Evolutionary conservation across 2,113 vertebrate genomes (phyloP).

Genomic region (Tragelaphus buxtoni): DNA sequence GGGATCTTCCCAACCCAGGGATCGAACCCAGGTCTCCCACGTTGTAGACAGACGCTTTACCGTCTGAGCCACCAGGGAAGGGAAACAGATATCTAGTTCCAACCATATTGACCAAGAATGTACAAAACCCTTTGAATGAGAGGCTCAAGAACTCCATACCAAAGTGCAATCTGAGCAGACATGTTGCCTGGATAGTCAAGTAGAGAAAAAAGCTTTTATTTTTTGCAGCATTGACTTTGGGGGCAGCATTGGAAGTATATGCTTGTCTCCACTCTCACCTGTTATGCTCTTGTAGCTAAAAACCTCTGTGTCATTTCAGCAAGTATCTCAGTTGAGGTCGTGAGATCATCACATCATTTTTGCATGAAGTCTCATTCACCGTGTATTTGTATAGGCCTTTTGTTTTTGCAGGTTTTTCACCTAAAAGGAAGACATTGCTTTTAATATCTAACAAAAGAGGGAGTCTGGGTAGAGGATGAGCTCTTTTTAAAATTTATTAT

Average conservation of each 20-base stretch:
- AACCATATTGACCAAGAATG: background rate
- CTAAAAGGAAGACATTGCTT: background rate
- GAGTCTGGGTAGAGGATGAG: background rate
- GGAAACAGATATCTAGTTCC: background rate
- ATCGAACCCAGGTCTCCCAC: too few species aligned
- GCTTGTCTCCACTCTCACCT: background rate
- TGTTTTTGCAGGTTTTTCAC: background rate
- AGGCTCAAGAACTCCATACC: background rate
- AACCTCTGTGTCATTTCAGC: background rate
- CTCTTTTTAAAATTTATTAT: background rate
- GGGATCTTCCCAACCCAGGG: too few species aligned
- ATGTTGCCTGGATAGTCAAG: background rate
- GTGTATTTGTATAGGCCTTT: background rate
- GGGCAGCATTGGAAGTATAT: background rate
- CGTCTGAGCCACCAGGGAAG: background rate
- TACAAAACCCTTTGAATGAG: background rate
- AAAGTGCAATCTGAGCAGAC: background rate
- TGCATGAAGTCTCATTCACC: background rate
- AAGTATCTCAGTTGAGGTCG: background rate
- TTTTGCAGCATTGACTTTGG: background rate
- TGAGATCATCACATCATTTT: background rate
- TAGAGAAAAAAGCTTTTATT: background rate
- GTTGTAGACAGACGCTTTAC: too few species aligned
- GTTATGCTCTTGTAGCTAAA: background rate
- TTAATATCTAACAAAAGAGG: background rate